Evolutionary conservation across 2,113 vertebrate genomes (phyloP).

Genomic region (Melozone crissalis): DNA sequence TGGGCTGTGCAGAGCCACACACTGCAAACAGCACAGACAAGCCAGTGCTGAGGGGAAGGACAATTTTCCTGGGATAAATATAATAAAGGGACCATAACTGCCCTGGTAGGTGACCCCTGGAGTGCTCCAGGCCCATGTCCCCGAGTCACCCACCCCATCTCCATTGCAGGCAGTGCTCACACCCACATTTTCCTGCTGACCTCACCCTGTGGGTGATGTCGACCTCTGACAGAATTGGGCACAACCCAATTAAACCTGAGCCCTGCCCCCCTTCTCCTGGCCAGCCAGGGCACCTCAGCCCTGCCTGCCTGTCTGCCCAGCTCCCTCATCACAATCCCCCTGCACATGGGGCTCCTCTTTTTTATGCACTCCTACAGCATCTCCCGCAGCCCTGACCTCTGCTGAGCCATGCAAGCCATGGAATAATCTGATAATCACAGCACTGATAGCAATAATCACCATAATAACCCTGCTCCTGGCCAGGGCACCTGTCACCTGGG

Average conservation of each 20-base stretch:
- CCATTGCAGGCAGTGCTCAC: fast-evolving
- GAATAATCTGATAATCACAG: constrained; percentile 44
- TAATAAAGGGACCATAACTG: neutral
- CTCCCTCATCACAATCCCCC: neutral
- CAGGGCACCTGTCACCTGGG: constrained; percentile 36
- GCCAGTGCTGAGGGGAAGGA: neutral
- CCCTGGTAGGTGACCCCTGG: neutral
- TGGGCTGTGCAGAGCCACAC: fast-evolving
- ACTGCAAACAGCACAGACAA: neutral
- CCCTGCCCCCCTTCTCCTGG: neutral
- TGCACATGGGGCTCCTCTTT: fast-evolving
- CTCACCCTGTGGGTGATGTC: fast-evolving
- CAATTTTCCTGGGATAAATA: neutral
- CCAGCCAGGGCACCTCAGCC: neutral
- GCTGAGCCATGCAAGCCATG: neutral
- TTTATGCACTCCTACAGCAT: neutral
- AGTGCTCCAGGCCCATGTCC: neutral
- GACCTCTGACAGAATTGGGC: neutral
- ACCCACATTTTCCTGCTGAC: neutral
- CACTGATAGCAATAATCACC: neutral
- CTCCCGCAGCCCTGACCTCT: neutral
- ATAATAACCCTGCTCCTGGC: neutral
- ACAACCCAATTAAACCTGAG: neutral
- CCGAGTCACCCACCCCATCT: fast-evolving
- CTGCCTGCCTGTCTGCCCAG: neutral